Evolutionary conservation across 2,888 invertebrate species (phyloP).

Genomic region (Drosophila subsilvestris): DNA sequence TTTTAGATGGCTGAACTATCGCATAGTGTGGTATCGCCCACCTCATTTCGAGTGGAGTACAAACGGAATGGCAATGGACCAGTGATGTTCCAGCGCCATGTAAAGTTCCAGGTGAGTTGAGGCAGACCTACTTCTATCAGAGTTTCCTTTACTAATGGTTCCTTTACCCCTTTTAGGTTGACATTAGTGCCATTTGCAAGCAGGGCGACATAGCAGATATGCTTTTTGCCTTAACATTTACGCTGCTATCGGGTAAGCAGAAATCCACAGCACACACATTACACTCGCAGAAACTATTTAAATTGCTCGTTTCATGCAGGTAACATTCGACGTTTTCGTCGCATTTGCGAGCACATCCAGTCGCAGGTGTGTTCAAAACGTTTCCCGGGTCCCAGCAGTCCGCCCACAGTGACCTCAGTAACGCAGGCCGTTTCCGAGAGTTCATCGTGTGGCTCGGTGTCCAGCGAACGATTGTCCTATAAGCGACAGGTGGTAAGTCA

Average conservation of each 20-base stretch:
- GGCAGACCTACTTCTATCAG: neutral
- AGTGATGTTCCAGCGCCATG: conserved; percentile 98
- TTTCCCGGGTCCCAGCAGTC: conserved; percentile 84
- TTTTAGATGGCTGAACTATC: conserved; percentile 96
- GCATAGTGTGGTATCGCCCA: conserved; percentile 99
- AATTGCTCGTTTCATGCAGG: conserved; percentile 85
- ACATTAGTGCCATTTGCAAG: conserved; percentile 93
- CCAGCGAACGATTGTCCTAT: conserved; percentile 84
- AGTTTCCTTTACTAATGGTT: neutral
- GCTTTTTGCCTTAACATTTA: conserved; percentile 97
- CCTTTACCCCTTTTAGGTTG: conserved; percentile 88
- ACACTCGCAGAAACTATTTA: neutral
- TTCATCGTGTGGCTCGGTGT: conserved; percentile 84
- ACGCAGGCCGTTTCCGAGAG: conserved; percentile 85
- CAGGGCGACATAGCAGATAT: conserved; percentile 88
- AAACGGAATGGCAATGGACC: conserved; percentile 96
- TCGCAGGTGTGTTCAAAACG: conserved; percentile 89
- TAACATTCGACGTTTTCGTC: conserved; percentile 96
- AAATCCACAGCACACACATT: no score
- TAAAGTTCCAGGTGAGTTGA: conserved; percentile 91
- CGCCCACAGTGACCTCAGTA: conserved; percentile 82
- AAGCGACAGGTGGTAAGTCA: conserved; percentile 82
- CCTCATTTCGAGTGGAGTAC: conserved; percentile 99
- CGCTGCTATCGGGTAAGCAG: conserved; percentile 92
- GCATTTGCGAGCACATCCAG: conserved; percentile 98